Evolutionary conservation across 2,113 vertebrate genomes (phyloP).

Genomic region (Ifrita kowaldi): DNA sequence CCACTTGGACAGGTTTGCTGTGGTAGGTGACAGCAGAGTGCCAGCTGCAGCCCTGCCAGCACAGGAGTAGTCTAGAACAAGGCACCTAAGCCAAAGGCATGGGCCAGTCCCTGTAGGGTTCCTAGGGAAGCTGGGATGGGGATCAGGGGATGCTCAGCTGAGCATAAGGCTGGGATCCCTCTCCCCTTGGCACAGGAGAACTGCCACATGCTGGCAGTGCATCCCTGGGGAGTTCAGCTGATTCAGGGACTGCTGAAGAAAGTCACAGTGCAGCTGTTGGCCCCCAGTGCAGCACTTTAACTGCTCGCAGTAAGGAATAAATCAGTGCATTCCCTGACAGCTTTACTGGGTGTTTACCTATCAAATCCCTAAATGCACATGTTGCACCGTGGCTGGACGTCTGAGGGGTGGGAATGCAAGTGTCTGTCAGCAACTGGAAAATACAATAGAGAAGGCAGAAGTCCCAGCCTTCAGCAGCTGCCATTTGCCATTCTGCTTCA

Average conservation of each 20-base stretch:
- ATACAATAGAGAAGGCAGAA: not conserved
- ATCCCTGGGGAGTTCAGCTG: not conserved
- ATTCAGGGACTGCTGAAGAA: not conserved
- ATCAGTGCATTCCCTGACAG: not conserved
- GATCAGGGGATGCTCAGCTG: not conserved
- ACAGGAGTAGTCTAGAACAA: not conserved
- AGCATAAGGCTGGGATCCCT: not conserved
- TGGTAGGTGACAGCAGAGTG: not conserved
- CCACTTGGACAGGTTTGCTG: not conserved
- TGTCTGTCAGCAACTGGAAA: not conserved
- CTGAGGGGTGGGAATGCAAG: not conserved
- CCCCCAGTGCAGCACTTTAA: not conserved
- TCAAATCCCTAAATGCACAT: not conserved
- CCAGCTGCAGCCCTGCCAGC: not conserved
- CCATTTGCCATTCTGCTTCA: not conserved
- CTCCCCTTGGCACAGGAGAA: not conserved
- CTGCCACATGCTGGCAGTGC: not conserved
- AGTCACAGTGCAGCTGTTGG: not conserved
- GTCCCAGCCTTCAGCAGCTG: not conserved
- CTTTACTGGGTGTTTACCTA: not conserved
- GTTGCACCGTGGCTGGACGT: not conserved
- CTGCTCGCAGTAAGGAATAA: not conserved
- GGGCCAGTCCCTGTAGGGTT: not conserved
- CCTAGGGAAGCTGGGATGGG: not conserved
- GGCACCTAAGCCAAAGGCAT: not conserved